These are phyloP conservation scores for Xenopus petersii DNA, from an alignment of 2,797 vertebrate genomes.

Conservation along the genomic window DNA sequence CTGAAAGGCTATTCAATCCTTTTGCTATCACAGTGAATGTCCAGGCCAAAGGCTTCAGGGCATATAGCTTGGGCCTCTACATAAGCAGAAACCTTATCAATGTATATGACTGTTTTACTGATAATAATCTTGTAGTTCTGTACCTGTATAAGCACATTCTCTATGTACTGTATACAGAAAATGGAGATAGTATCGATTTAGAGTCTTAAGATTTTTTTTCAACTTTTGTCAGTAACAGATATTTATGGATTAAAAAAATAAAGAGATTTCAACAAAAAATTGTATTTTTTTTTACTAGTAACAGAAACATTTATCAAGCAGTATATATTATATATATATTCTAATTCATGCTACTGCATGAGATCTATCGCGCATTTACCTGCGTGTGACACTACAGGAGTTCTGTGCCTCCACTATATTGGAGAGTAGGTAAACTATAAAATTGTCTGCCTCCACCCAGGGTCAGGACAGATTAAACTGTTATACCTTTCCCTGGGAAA, in stretches of 20 bases:
- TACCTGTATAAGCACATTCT: slow-evolving; percentile 73
- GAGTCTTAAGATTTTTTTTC: slow-evolving; percentile 75
- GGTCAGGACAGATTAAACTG: no score
- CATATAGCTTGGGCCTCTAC: neutral
- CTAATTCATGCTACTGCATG: no score
- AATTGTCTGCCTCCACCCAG: no score
- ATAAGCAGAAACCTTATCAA: slow-evolving; percentile 62
- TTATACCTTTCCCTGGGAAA: no score
- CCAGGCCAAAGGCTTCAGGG: neutral
- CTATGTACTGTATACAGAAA: slow-evolving; percentile 71
- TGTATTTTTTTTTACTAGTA: no score
- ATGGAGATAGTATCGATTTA: slow-evolving; percentile 72
- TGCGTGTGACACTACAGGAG: no score
- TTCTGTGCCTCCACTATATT: no score
- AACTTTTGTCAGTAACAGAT: slow-evolving; percentile 80
- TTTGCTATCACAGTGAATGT: neutral
- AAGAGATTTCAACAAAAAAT: slow-evolving; percentile 70
- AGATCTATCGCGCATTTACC: no score
- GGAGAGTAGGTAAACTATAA: no score
- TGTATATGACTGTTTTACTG: slow-evolving; percentile 72
- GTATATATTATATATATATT: no score
- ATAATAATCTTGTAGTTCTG: slow-evolving; percentile 69
- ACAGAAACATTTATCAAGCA: no score
- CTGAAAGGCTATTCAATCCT: neutral
- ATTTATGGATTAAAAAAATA: slow-evolving; percentile 78